phyloP scores from a whole-genome alignment of 2,797 vertebrate genomes.

The Micrastur ruficollis region DNA sequence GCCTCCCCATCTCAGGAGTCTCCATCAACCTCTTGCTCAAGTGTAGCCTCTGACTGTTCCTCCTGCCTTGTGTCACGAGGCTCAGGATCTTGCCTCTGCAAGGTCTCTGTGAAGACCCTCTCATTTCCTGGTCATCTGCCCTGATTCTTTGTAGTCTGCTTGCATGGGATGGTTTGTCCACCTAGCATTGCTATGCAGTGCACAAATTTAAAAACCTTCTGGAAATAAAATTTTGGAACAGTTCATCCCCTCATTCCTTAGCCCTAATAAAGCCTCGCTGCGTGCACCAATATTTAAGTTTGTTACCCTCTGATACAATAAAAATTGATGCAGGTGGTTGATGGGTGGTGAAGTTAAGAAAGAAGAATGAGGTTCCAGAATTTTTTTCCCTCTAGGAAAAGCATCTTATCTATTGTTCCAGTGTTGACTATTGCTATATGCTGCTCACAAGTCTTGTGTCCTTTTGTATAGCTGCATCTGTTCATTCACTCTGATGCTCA shows the following conservation, averaged over 20 bases:
- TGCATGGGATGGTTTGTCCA: background rate
- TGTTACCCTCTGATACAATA: background rate
- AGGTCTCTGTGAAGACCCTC: background rate
- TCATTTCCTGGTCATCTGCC: background rate
- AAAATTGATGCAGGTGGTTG: background rate
- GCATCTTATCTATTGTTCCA: background rate
- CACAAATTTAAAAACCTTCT: background rate
- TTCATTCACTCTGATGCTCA: background rate
- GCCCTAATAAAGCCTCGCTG: background rate
- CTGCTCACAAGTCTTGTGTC: background rate
- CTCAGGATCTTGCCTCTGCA: background rate
- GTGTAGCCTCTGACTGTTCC: background rate
- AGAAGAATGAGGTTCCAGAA: background rate
- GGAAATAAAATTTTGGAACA: background rate
- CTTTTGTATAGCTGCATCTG: conserved; percentile 32
- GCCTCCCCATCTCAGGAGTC: background rate
- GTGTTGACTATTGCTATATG: background rate
- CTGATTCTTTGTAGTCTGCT: background rate
- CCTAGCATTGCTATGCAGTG: background rate
- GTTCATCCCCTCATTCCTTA: background rate
- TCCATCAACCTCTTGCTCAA: background rate
- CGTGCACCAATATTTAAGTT: background rate
- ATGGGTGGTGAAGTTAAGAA: background rate
- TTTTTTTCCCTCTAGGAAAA: background rate
- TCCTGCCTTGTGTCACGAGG: background rate